phyloP scores from a whole-genome alignment of 2,888 invertebrate species.

The Drosophila pseudotalamancana region DNA sequence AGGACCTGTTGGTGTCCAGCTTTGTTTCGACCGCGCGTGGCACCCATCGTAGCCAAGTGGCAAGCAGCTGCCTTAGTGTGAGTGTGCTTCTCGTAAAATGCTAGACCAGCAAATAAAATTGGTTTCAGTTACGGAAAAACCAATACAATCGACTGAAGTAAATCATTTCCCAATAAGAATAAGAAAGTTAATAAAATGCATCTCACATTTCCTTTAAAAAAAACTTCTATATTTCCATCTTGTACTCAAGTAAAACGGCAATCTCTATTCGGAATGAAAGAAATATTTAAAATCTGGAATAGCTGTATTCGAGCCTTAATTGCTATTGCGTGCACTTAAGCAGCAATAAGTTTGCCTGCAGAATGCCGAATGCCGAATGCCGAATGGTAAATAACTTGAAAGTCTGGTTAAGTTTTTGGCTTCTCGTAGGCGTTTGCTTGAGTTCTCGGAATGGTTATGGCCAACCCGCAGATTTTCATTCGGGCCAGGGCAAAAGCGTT shows the following conservation, averaged over 20 bases:
- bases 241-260: no score
- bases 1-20: background rate
- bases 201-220: no score
- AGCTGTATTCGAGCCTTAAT: constrained; percentile 2
- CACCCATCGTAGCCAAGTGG: background rate
- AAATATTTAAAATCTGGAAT: background rate
- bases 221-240: no score
- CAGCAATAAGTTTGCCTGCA: background rate
- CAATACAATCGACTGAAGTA: no score
- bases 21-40: background rate
- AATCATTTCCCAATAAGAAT: no score
- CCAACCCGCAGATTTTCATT: constrained; percentile 47
- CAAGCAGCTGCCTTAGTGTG: background rate
- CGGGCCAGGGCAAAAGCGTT: constrained; percentile 51
- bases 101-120: background rate
- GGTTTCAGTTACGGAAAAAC: background rate
- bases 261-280: background rate
- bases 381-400: background rate
- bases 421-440: background rate
- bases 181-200: no score
- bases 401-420: background rate
- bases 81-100: background rate
- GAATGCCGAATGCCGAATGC: no score
- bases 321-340: constrained; percentile 2
- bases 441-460: constrained; percentile 24